Base-by-base conservation (phyloP, 2,113 vertebrate species). In the Ursus arctos region DNA sequence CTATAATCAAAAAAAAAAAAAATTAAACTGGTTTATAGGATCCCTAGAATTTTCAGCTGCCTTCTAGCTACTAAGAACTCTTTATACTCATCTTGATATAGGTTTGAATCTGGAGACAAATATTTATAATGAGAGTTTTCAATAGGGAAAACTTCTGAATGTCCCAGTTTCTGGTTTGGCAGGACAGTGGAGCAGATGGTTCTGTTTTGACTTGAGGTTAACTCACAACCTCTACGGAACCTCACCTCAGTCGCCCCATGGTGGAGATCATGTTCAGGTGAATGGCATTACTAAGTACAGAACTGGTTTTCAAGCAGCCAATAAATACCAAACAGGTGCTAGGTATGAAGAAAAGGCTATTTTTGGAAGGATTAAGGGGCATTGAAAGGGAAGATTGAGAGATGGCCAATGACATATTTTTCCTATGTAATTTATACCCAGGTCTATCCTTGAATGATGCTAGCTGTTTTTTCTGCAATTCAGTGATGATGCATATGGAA, bases 391-490 rank as follows among this genome's bases (percentile, higher is more conserved):
- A 61, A 77, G n/a, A 4, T 49, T 81, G 31, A 92, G 49, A 71
- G 51, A 31, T 88, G 26, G 40, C 3, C 43, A 57, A 15, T 53
- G 40, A 79, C 14, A 61, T 77, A 53, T n/a, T 88, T 95, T 76
- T 31, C 15, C 36, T 57, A 22, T 31, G 94, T 82, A 14, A 77
- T 87, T 83, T 96, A n/a, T 82, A 61, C 49, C 8, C 9, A 0
- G 24, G 22, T 12, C 33, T 55, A 72, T 92, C 36, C 19, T 93
- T 95, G 43, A 97, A 84, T 94, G 76, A 85, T 43, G 7, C 49
- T 83, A 55, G 31, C 43, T 94, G 19, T 82, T 98, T 98, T 79
- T 97, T 49, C 55, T 96, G 67, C 36, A 72, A 63, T 97, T 94
- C 94, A 91, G 77, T n/a, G 94, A 33, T 53, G 91, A 97, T 96